Percentiles rank a stretch among this genome's conserved stretches.
Evolutionary conservation across 2,797 vertebrate genomes (phyloP).

Genomic region (Manis pentadactyla): DNA sequence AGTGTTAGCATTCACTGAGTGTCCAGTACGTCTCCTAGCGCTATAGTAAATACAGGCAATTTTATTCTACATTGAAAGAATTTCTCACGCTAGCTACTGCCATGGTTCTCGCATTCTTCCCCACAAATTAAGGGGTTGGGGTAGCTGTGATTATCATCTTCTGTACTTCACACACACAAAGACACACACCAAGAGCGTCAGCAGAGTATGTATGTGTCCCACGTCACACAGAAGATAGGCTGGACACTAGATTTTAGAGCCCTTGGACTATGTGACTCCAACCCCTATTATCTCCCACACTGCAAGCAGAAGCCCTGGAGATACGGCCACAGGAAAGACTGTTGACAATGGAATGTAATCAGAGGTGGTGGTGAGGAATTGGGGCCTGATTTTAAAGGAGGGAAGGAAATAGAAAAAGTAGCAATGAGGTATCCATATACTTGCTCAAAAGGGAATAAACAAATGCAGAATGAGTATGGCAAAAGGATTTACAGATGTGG

Average conservation of each 20-base stretch:
- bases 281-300: not conserved
- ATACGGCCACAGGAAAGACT: not conserved
- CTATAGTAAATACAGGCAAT: not conserved
- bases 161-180: too few species aligned
- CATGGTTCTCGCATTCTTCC: not conserved
- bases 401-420: not conserved
- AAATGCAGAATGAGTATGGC: too few species aligned
- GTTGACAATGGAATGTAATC: not conserved
- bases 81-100: not conserved
- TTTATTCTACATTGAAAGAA: not conserved
- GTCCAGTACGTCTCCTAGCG: not conserved
- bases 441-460: not conserved
- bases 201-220: rapidly evolving
- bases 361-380: not conserved
- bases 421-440: too few species aligned
- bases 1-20: not conserved
- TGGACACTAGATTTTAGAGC: not conserved
- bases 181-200: too few species aligned
- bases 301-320: not conserved
- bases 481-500: not conserved
- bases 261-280: not conserved
- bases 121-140: not conserved
- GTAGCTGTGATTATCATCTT: not conserved
- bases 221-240: not conserved
- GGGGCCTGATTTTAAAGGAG: not conserved